These are phyloP conservation scores for Metallyticus violacea DNA, from an alignment of 2,888 invertebrate species.

Conservation along the genomic window DNA sequence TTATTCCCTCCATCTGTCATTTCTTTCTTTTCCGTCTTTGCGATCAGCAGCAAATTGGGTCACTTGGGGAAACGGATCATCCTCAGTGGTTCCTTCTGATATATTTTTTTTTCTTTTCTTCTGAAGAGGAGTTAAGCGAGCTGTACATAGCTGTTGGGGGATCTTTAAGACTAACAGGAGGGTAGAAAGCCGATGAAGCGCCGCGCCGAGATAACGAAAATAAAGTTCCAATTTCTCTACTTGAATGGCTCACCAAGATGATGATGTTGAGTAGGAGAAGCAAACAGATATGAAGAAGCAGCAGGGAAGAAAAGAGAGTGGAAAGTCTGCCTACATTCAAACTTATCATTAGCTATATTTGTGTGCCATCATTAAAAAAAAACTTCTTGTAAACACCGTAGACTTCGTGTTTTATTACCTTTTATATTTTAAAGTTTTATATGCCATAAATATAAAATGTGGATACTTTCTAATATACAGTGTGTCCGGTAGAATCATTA, in stretches of 20 bases:
- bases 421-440: too few relatives aligned
- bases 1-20: constrained; percentile 8
- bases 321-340: background rate
- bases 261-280: background rate
- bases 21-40: background rate
- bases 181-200: background rate
- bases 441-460: too few relatives aligned
- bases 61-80: constrained; percentile 29
- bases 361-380: too few relatives aligned
- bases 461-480: too few relatives aligned
- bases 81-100: background rate
- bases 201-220: background rate
- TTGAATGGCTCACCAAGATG: background rate
- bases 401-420: too few relatives aligned
- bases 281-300: background rate
- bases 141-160: background rate
- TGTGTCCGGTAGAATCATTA: too few relatives aligned
- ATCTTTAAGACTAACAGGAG: background rate
- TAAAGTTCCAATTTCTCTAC: background rate
- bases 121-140: background rate
- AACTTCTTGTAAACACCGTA: too few relatives aligned
- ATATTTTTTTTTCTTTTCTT: background rate
- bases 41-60: constrained; percentile 30
- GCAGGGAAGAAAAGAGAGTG: background rate
- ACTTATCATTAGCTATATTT: background rate